Conservation (phyloP, 2,888 invertebrate genomes). For the Margaritifera margaritifera region DNA sequence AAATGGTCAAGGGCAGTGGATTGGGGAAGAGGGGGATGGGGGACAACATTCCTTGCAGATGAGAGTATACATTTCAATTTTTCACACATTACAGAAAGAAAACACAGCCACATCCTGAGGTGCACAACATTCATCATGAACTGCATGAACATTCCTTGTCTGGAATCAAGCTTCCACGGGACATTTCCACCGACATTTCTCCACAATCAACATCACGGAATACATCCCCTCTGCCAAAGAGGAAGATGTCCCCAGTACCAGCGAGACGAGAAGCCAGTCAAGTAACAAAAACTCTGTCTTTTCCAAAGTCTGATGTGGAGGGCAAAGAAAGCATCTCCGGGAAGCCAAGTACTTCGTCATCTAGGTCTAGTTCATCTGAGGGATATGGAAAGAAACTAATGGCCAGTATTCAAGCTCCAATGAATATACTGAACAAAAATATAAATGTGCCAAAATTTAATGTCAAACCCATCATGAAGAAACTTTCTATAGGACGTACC, state of each 20-base stretch:
- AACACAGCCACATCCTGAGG: conserved; percentile 56
- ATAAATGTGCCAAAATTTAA: conserved; percentile 28
- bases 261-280: no score
- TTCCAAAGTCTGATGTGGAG: no score
- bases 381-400: no score
- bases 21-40: no score
- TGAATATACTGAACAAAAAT: conserved; percentile 26
- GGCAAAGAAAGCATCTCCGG: no score
- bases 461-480: conserved; percentile 8
- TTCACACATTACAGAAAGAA: conserved; percentile 54
- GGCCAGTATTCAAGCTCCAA: background rate
- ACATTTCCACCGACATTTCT: conserved; percentile 56
- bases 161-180: conserved; percentile 60
- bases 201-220: conserved; percentile 21
- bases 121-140: conserved; percentile 65
- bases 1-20: no score
- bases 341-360: conserved; percentile 10
- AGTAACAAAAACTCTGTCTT: no score
- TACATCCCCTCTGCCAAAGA: conserved; percentile 31
- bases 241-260: conserved; percentile 15
- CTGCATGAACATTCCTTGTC: conserved; percentile 61
- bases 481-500: no score
- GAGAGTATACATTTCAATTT: background rate
- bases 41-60: background rate
- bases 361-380: no score